phyloP scores from a whole-genome alignment of 2,113 vertebrate genomes.

The Xiphias gladius region DNA sequence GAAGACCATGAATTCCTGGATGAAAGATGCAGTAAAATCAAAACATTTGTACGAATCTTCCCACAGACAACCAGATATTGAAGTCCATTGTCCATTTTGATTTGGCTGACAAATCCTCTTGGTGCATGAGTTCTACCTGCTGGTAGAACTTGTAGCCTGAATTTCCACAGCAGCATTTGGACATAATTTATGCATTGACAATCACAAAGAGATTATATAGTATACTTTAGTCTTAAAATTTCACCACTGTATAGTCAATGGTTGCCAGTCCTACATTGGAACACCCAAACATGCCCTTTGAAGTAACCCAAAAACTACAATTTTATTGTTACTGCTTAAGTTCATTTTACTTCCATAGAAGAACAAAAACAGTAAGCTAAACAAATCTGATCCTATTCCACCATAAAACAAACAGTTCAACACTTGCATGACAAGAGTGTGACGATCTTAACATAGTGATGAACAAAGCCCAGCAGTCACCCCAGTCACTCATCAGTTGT shows the following conservation, averaged over 20 bases:
- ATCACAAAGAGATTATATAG: not conserved
- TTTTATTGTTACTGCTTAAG: not conserved
- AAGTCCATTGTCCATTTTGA: too few relatives aligned
- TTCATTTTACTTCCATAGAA: not conserved
- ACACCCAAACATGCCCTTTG: not conserved
- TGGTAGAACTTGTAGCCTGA: too few relatives aligned
- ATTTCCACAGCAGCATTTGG: too few relatives aligned
- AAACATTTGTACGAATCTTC: too few relatives aligned
- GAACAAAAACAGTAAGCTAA: too few relatives aligned
- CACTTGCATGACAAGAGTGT: too few relatives aligned
- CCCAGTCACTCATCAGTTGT: slow-evolving; percentile 2
- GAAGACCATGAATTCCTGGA: too few relatives aligned
- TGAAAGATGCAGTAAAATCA: too few relatives aligned
- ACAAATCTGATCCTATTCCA: not conserved
- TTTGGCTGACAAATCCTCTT: too few relatives aligned
- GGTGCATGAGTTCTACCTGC: too few relatives aligned
- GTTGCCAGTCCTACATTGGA: not conserved
- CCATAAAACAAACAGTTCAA: not conserved
- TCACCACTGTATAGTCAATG: not conserved
- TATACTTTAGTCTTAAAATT: not conserved
- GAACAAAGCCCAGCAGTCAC: too few relatives aligned
- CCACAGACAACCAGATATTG: too few relatives aligned
- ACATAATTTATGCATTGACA: not conserved
- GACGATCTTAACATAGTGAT: not conserved
- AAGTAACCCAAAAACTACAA: not conserved